Percentiles rank a stretch among this genome's conserved stretches.
These are phyloP conservation scores for Paralinhomoeus sp. DNA, from an alignment of 2,888 invertebrate species.

Conservation along the genomic window DNA sequence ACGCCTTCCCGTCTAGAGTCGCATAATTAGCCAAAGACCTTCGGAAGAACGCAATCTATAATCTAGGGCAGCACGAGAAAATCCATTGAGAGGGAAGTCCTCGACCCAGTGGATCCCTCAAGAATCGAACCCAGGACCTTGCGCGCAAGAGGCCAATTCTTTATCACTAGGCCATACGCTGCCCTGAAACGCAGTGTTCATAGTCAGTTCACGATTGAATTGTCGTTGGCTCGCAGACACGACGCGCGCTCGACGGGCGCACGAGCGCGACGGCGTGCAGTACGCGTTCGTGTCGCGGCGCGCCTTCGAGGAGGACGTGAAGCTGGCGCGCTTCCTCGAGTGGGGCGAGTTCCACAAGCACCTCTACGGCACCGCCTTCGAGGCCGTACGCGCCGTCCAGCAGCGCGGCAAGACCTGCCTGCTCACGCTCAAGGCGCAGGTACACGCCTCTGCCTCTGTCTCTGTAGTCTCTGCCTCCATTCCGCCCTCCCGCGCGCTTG, in stretches of 20 bases:
- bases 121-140: no score
- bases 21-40: no score
- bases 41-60: no score
- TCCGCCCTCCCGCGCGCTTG: conserved; percentile 4
- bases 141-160: no score
- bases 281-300: conserved; percentile 81
- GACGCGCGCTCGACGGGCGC: conserved; percentile 66
- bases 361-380: conserved; percentile 80
- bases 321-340: conserved; percentile 67
- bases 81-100: no score
- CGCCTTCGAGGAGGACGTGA: conserved; percentile 12
- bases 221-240: conserved; percentile 52
- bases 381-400: conserved; percentile 77
- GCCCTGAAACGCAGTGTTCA: no score
- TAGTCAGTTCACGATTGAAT: no score
- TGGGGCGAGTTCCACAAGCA: conserved; percentile 94
- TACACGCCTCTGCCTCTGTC: conserved; percentile 9
- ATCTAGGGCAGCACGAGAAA: no score
- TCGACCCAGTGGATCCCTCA: no score
- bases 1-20: no score
- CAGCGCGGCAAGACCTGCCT: conserved; percentile 90
- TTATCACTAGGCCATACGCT: no score
- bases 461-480: no score
- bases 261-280: conserved; percentile 81
- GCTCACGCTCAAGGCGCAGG: conserved; percentile 66